Evolutionary conservation across 1,140 invertebrate genomes (phyloP), one percentile per base, ranked within the genome.

Genomic region (Brachionus rotundiformis): DNA sequence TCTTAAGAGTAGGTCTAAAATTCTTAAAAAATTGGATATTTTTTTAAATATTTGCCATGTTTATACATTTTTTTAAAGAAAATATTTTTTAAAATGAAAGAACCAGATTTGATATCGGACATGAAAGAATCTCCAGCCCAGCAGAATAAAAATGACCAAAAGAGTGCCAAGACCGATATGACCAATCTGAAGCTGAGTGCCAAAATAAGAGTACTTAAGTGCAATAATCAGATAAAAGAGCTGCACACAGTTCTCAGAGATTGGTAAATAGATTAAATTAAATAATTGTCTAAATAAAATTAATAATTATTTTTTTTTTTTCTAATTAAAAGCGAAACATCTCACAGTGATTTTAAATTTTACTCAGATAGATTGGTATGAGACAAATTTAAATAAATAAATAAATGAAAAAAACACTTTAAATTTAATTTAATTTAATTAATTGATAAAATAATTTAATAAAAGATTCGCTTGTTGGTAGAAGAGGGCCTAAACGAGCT

Each of bases 401-500:
- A 31, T n/a, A n/a, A n/a, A n/a, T n/a, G n/a, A n/a, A n/a, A n/a
- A n/a, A n/a, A n/a, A n/a, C 68, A 19, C 16, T 27, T 27, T 61
- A 23, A 39, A 29, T 31, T 13, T 49, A 3, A 49, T n/a, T n/a
- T n/a, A n/a, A n/a, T n/a, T n/a, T n/a, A n/a, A n/a, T n/a, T n/a
- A n/a, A 16, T 8, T 4, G 11, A 25, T 13, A 10, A 36, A 23
- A 47, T 47, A 39, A 44, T 25, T 54, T 25, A 25, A 13, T 44
- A 23, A 65, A 82, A 96, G 86, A 97, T 98, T 85, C 91, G 95
- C 25, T 89, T 98, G 68, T 95, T 99, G 3, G 96, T 99, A 83
- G 97, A 99, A 89, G 96, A 98, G 89, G 97, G 95, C 83, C 90
- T 99, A 36, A 98, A 99, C 88, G 95, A 97, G 85, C 89, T 99